Evolutionary conservation across 1,140 invertebrate genomes (phyloP), one percentile per base, ranked within the genome.

Genomic region (Drosophila sechellia): DNA sequence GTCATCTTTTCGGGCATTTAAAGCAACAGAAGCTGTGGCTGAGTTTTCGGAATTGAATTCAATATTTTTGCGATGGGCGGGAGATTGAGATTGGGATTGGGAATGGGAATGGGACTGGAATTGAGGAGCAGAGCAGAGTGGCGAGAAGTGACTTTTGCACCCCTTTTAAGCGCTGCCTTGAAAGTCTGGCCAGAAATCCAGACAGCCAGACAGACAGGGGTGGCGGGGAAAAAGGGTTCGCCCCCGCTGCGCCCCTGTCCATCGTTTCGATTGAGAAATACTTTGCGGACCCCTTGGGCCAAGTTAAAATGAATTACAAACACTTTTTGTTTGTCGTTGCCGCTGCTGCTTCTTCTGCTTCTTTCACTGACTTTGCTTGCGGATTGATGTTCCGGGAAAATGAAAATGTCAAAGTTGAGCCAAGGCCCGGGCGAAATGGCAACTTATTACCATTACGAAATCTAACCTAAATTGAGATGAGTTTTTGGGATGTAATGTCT

Each of bases 271-370:
- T 74, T 74, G 71, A 73, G 69, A 55, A 74, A 63, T 74, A 61
- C 55, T 72, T 61, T 49, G 43, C 15, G 57, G 54, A 43, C 46
- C 71, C 72, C 71, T 66, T 75, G 72, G 72, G 71, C 84, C 79
- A 89, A 83, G 71, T 89, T 84, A 77, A 89, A 87, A 83, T 87
- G 84, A 89, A 87, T 87, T 87, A 89, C 84, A 87, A 87, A 89
- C 84, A 87, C 79, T 84, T 89, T 89, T 89, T 84, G 84, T 79
- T 75, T 87, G 81, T 77, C 81, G 61, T 85, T 83, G 65, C 37
- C 35, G 42, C 42, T 22, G 45, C 64, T 65, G 27, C 60, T 53
- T 48, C 43, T 53, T 54, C 43, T 65, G 27, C 60, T 53, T 48
- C 43, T 53, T 54, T 37, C 37, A 48, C 57, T 74, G 69, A 72